Percentiles rank a stretch among this genome's conserved stretches.
Evolutionary conservation across 2,113 vertebrate species (phyloP).

Genomic region (Dermatemys mawii): DNA sequence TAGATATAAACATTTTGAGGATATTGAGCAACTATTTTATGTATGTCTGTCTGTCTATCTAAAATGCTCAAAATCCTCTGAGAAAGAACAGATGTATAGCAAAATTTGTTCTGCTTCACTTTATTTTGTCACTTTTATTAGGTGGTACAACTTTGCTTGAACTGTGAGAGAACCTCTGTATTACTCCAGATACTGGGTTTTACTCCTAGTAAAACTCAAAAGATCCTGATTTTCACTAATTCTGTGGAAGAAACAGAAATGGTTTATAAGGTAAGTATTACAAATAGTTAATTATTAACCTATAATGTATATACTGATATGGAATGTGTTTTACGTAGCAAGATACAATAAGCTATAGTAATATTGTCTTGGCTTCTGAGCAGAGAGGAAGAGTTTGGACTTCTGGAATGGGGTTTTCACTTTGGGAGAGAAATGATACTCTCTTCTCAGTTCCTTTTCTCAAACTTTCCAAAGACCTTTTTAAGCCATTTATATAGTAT

Average conservation of each 20-base stretch:
- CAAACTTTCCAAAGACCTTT: neutral
- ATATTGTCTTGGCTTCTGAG: neutral
- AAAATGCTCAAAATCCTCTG: neutral
- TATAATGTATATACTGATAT: neutral
- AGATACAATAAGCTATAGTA: neutral
- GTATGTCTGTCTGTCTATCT: no score
- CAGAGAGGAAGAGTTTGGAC: neutral
- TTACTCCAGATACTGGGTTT: slow-evolving; percentile 84
- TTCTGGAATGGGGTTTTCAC: neutral
- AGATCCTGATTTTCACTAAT: slow-evolving; percentile 87
- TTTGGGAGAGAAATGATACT: neutral
- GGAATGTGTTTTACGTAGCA: neutral
- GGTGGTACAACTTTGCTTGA: slow-evolving; percentile 82
- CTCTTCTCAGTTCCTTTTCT: neutral
- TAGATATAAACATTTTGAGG: neutral
- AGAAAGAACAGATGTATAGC: neutral
- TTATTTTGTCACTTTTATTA: slow-evolving; percentile 50
- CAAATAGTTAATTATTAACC: neutral
- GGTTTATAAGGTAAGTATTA: slow-evolving; percentile 82
- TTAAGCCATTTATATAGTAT: neutral
- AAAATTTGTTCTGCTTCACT: neutral
- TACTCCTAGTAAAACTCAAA: slow-evolving; percentile 77
- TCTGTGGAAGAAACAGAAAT: slow-evolving; percentile 84
- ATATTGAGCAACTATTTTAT: fast-evolving
- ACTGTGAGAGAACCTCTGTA: slow-evolving; percentile 79